Base-by-base conservation (phyloP, 2,797 vertebrate genomes). In the Bucorvus abyssinicus region DNA sequence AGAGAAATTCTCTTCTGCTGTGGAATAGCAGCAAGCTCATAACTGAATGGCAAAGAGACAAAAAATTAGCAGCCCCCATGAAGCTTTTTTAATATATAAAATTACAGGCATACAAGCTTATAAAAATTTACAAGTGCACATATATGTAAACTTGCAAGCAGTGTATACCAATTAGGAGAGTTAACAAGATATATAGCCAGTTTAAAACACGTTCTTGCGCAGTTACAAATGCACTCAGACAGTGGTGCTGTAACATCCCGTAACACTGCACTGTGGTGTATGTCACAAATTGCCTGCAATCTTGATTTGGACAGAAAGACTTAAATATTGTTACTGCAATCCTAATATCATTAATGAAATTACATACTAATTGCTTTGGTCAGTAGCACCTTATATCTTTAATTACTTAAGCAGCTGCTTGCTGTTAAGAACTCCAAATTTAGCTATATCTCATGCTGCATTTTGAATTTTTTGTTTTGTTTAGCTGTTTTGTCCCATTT, bases 251-350 rank as follows among this genome's bases (percentile, higher is more conserved):
- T 78, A 95, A 78, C 89, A 89, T 15, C 79, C 44, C 0, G 0
- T 10, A 96, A 94, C 38, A 32, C 42, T 60, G 67, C 63, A 24
- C 59, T 17, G 13, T 5, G 45, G 12, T 81, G 23, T 30, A 13
- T 45, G 85, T 91, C 90, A 82, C 64, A 94, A 80, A 87, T 12
- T 95, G 86, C 86, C 71, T 3, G 12, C 78, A 94, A 87, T 84
- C 84, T 94, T 81, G 84, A 97, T 89, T 95, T 90, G 95, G 86
- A 93, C 78, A 93, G 68, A 97, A 93, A 96, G 38, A 92, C 74
- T 94, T 91, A 77, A 94, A 95, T 93, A 84, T 87, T 94, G 88
- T 92, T 93, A 82, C 61, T 92, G 84, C 77, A 84, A 94, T 87
- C 61, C 75, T 80, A 95, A 77, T 4, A 4, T 56, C 73, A 89